These are phyloP conservation scores for Ariopsis seemanni DNA, from an alignment of 2,113 vertebrate species.

Conservation along the genomic window DNA sequence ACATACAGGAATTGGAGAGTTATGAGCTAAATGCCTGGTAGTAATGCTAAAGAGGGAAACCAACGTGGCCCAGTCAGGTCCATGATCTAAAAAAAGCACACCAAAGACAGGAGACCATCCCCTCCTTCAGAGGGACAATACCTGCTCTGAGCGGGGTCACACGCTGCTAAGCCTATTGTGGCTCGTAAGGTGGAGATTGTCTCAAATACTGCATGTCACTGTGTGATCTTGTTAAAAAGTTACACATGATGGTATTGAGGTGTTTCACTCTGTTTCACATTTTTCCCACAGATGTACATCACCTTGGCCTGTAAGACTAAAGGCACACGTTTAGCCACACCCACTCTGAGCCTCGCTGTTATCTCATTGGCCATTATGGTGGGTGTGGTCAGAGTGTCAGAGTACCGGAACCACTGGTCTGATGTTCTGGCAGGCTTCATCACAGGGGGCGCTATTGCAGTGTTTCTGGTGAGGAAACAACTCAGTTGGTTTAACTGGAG, in stretches of 20 bases:
- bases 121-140: not conserved
- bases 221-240: not conserved
- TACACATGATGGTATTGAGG: not conserved
- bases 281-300: conserved; percentile 82
- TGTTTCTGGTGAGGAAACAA: conserved; percentile 79
- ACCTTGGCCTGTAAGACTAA: conserved; percentile 84
- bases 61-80: not conserved
- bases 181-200: not conserved
- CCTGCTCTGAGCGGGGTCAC: not conserved
- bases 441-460: conserved; percentile 83
- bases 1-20: too few species aligned
- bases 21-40: too few species aligned
- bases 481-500: not conserved
- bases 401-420: conserved; percentile 90
- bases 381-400: conserved; percentile 84
- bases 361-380: conserved; percentile 84
- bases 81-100: not conserved
- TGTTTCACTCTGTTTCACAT: not conserved
- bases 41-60: not conserved
- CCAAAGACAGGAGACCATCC: not conserved
- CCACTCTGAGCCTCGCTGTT: conserved; percentile 82
- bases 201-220: not conserved
- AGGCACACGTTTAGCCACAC: conserved; percentile 86
- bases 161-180: not conserved
- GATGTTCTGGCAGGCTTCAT: conserved; percentile 86